Evolutionary conservation across 2,888 invertebrate genomes (phyloP).

Genomic region (Cheilosia vernalis): DNA sequence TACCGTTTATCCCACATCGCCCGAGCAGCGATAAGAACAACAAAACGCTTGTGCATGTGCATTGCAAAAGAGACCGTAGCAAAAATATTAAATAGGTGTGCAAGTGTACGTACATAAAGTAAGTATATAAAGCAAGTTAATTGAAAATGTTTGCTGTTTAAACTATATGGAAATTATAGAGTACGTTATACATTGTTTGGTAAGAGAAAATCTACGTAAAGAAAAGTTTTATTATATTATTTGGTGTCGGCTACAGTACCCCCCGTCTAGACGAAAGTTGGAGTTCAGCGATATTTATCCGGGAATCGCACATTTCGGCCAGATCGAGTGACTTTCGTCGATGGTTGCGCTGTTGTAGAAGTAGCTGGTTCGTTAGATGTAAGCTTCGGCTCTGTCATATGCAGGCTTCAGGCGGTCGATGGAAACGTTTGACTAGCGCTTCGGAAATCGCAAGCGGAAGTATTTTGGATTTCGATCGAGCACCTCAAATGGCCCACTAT

Average conservation of each 20-base stretch:
- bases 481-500: not conserved
- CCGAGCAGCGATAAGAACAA: too few species aligned
- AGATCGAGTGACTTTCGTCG: not conserved
- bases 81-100: too few species aligned
- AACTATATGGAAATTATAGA: too few species aligned
- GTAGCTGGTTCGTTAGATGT: not conserved
- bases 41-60: too few species aligned
- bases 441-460: not conserved
- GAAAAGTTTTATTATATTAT: too few species aligned
- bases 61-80: too few species aligned
- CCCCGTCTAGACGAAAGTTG: conserved; percentile 18
- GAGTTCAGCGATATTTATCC: not conserved
- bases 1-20: too few species aligned
- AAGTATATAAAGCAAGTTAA: too few species aligned
- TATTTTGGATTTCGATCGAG: conserved; percentile 78
- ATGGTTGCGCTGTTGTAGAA: not conserved
- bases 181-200: too few species aligned
- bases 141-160: too few species aligned
- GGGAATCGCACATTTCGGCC: conserved; percentile 7
- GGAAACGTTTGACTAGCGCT: not conserved
- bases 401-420: conserved; percentile 1
- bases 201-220: too few species aligned
- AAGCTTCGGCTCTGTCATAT: not conserved
- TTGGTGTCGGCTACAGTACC: not conserved
- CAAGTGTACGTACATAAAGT: too few species aligned